Percentiles rank a stretch among this genome's conserved stretches.
Conservation (phyloP, 2,113 vertebrate species). For the Macroglossus sobrinus region DNA sequence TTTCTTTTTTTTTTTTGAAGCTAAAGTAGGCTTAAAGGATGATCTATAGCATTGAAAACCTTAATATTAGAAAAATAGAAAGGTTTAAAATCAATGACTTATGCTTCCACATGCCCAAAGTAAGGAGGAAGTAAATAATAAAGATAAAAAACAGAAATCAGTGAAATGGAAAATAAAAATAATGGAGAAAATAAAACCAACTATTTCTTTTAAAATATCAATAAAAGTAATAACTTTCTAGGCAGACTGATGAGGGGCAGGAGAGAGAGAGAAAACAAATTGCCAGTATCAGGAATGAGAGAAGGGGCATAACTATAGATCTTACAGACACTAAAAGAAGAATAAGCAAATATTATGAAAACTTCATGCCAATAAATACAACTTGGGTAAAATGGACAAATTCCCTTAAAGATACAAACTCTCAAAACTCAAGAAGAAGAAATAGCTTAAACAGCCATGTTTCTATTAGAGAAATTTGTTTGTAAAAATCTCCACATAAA, state of each 20-base stretch:
- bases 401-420: neutral
- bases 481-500: neutral
- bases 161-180: constrained; percentile 23
- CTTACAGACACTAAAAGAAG: neutral
- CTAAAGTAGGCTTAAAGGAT: neutral
- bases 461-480: neutral
- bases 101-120: neutral
- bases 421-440: constrained; percentile 27
- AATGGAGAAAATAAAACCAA: neutral
- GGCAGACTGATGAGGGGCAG: neutral
- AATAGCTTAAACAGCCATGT: neutral
- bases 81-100: neutral
- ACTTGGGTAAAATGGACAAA: constrained; percentile 16
- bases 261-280: neutral
- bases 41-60: neutral
- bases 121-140: neutral
- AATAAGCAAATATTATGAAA: neutral
- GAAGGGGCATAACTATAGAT: neutral
- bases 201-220: constrained; percentile 19
- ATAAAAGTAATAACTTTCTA: neutral
- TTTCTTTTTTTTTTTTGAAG: neutral
- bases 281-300: neutral
- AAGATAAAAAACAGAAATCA: neutral
- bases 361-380: neutral
- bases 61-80: neutral